Evolutionary conservation across 2,888 invertebrate genomes (phyloP), one percentile per base, ranked within the genome.

Genomic region (Diaphora mendica): DNA sequence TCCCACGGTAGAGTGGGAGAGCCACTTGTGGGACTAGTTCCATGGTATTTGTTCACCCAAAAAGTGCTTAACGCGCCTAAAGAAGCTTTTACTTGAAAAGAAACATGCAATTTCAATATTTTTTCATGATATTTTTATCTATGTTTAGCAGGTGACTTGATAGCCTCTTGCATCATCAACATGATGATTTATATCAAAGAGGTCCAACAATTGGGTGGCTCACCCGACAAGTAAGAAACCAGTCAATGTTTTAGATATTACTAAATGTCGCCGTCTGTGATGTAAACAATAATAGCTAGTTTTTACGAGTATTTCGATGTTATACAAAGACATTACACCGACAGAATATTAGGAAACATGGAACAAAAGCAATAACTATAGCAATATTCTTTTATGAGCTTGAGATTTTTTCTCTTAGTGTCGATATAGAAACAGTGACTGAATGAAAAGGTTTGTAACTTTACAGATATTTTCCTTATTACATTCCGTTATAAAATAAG

Each of bases 261-360:
- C 55, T 65, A 39, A 70, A 69, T 64, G 67, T 71, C 71, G 35
- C 42, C 26, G n/a, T n/a, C 33, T 62, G 20, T 68, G 62, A 67
- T 51, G 79, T 69, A 75, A 77, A 70, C 70, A 77, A 68, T 77
- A 62, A 71, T 65, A 71, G 68, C n/a, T 71, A 74, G 68, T 75
- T 75, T 77, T 71, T 75, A 75, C 35, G 70, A 64, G 44, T 44
- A 59, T 71, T 69, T 71, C 62, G 62, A 67, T 64, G n/a, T 66
- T 35, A 55, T 42, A 74, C 64, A 70, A 64, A 33, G 67, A 66
- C 51, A 72, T 74, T 65, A 64, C 65, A 55, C 65, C 65, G 30
- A 72, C 55, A 74, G 15, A 75, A 79, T 44, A 35, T 55, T 72
- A 62, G 62, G 62, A 73, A 68, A 72, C 51, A 66, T 64, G 44